Evolutionary conservation across 1,140 invertebrate genomes (phyloP), one percentile per base, ranked within the genome.

Genomic region (Lepidurus couesii): DNA sequence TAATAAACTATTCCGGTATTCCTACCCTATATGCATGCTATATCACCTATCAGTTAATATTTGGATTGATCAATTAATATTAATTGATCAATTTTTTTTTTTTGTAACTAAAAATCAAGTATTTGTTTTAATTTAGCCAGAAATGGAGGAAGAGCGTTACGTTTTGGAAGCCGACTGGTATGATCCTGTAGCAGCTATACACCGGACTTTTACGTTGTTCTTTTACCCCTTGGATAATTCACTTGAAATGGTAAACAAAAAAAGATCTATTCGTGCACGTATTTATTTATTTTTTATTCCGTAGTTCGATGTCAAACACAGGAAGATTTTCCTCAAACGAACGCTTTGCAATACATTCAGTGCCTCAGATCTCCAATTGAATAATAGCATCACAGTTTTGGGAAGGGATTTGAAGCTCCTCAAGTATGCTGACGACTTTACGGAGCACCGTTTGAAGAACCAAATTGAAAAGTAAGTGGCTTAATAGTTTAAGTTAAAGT

Each of bases 271-370:
- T 9, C 16, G 4, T 21, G 3, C 13, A n/a, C 11, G 7, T 16
- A 79, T 43, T 73, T 8, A 80, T 44, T 77, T 74, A 75, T 75
- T 74, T 79, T 73, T 78, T 75, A 80, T 80, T 75, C 87, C 86
- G 53, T 85, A 95, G 92, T 94, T 88, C 86, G 93, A 95, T 84
- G 83, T 92, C 74, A 91, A 91, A 82, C 91, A 88, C 79, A 88
- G 88, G 75, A 90, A 90, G 84, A 89, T 87, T 1, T 96, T 96
- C 85, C 84, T 96, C 73, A 90, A 90, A 81, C 87, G 92, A 81
- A 90, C 90, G 7, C 90, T 90, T 85, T 90, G 91, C 44, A 89
- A 91, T 75, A 90, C 89, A 44, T 83, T 95, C 16, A 85, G 86
- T 13, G 83, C 89, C 24, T 88, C 89, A 42, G 90, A 92, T 85